Conservation (phyloP, 2,888 invertebrate genomes). For the Arctia plantaginis region DNA sequence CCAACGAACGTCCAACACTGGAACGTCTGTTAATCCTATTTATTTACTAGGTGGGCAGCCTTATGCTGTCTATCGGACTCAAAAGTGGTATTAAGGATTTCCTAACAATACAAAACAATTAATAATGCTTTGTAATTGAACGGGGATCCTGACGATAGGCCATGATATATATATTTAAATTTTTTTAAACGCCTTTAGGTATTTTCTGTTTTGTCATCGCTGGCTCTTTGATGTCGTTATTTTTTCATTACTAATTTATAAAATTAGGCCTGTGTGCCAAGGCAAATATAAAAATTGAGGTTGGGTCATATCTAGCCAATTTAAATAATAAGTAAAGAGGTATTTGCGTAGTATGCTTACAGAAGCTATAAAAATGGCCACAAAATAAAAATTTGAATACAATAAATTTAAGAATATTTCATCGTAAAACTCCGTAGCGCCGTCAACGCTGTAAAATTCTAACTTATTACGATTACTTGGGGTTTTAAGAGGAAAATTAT, state of each 20-base stretch:
- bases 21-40: background rate
- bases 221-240: background rate
- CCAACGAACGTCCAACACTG: background rate
- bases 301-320: constrained; percentile 13
- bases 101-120: background rate
- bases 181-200: no score
- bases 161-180: no score
- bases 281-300: constrained; percentile 10
- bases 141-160: background rate
- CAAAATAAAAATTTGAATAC: constrained; percentile 18
- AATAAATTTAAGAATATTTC: constrained; percentile 30
- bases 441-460: constrained; percentile 20
- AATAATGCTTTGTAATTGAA: background rate
- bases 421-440: constrained; percentile 22
- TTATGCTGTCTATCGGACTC: background rate
- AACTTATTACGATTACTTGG: constrained; percentile 5
- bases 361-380: constrained; percentile 12
- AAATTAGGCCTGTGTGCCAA: background rate
- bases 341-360: constrained; percentile 21
- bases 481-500: background rate
- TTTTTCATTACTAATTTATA: background rate
- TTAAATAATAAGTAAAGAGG: constrained; percentile 29
- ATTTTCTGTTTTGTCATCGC: background rate
- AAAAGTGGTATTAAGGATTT: background rate
- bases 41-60: background rate